Evolutionary conservation across 2,113 vertebrate genomes (phyloP).

Genomic region (Daubentonia madagascariensis): DNA sequence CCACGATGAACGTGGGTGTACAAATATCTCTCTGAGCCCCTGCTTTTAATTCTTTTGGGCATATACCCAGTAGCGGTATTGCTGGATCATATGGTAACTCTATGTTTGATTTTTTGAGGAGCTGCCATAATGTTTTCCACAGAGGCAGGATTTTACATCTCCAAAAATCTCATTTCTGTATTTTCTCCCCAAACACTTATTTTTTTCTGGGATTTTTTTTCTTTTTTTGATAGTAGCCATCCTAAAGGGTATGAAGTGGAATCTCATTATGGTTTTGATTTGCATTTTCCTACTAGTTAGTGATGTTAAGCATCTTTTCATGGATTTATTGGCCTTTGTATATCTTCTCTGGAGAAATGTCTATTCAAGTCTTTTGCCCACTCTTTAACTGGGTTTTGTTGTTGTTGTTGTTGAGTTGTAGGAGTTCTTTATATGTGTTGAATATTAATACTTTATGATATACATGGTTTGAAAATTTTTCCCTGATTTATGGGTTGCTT

Average conservation of each 20-base stretch:
- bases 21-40: background rate
- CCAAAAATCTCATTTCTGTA: background rate
- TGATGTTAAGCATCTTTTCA: background rate
- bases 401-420: background rate
- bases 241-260: background rate
- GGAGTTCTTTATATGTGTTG: background rate
- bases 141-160: background rate
- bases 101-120: background rate
- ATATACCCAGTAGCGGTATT: background rate
- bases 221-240: background rate
- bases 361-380: background rate
- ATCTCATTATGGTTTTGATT: background rate
- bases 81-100: background rate
- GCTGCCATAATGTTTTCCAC: background rate
- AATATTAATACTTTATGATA: background rate
- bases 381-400: background rate
- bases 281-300: background rate
- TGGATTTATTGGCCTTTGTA: background rate
- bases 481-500: background rate
- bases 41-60: background rate
- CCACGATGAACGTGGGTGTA: background rate
- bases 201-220: background rate
- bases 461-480: background rate
- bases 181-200: background rate
- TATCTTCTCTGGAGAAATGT: background rate